A percentile compares a stretch with the other conserved stretches of the same genome.
These are phyloP conservation scores for Lysandra coridon DNA, from an alignment of 2,888 invertebrate genomes.

Conservation along the genomic window DNA sequence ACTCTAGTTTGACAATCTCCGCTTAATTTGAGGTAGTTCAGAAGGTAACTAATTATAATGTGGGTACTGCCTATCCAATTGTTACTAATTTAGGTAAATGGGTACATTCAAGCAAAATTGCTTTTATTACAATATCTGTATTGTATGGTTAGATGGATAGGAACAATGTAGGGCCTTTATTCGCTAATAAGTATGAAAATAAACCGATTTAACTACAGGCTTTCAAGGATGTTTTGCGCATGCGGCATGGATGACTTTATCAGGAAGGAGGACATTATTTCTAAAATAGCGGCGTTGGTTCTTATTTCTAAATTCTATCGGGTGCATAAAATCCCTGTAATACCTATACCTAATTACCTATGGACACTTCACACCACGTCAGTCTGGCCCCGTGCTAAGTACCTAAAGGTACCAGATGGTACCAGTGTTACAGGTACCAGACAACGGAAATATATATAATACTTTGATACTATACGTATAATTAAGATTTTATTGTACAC, in stretches of 20 bases:
- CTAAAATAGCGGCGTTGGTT: too few species aligned
- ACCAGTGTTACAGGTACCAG: too few species aligned
- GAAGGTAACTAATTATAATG: neutral
- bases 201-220: neutral
- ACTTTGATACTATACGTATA: too few species aligned
- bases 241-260: neutral
- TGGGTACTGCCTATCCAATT: neutral
- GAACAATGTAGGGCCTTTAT: neutral
- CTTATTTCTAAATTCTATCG: too few species aligned
- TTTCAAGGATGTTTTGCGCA: neutral
- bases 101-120: neutral
- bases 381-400: too few species aligned
- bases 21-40: neutral
- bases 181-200: neutral
- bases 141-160: neutral
- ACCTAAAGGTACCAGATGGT: too few species aligned
- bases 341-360: too few species aligned
- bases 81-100: neutral
- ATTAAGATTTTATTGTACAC: too few species aligned
- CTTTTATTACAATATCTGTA: neutral
- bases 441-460: too few species aligned
- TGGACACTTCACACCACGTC: too few species aligned
- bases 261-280: too few species aligned
- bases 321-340: too few species aligned
- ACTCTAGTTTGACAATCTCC: neutral